Percentiles rank a stretch among this genome's conserved stretches.
Conservation (phyloP, 2,113 vertebrate genomes). For the Microtus richardsoni region DNA sequence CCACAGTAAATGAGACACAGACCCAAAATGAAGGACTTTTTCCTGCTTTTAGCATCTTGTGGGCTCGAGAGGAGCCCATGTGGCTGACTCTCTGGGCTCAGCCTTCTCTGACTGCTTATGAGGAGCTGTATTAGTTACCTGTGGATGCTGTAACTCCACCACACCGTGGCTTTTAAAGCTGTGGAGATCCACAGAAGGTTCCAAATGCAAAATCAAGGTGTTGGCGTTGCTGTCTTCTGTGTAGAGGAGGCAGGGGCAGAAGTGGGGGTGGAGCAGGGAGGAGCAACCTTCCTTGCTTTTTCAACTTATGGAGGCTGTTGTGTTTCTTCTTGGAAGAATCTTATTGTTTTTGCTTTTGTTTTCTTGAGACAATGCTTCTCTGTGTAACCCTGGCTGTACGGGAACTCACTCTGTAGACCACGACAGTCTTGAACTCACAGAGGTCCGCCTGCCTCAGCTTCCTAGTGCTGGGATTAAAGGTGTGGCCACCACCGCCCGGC, state of each 20-base stretch:
- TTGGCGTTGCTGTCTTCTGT: not conserved
- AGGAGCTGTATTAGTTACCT: not conserved
- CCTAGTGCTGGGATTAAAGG: not conserved
- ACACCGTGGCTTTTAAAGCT: not conserved
- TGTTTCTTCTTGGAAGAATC: not conserved
- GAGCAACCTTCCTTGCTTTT: not conserved
- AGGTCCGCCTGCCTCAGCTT: not conserved
- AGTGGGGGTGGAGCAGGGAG: not conserved
- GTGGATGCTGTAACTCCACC: not conserved
- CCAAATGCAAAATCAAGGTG: not conserved
- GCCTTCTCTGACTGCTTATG: not conserved
- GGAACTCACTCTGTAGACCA: not conserved
- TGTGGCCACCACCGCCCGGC: not conserved
- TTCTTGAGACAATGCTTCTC: not conserved
- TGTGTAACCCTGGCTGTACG: not conserved
- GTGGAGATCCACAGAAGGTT: not conserved
- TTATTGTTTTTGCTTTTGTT: not conserved
- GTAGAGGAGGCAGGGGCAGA: not conserved
- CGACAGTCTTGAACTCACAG: not conserved
- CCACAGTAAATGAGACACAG: not conserved
- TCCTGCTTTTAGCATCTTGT: not conserved
- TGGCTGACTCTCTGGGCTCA: not conserved
- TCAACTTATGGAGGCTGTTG: not conserved
- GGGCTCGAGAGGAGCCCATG: not conserved
- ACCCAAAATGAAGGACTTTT: not conserved